These are phyloP conservation scores for Zootoca vivipara DNA, from an alignment of 2,113 vertebrate species.

Conservation along the genomic window DNA sequence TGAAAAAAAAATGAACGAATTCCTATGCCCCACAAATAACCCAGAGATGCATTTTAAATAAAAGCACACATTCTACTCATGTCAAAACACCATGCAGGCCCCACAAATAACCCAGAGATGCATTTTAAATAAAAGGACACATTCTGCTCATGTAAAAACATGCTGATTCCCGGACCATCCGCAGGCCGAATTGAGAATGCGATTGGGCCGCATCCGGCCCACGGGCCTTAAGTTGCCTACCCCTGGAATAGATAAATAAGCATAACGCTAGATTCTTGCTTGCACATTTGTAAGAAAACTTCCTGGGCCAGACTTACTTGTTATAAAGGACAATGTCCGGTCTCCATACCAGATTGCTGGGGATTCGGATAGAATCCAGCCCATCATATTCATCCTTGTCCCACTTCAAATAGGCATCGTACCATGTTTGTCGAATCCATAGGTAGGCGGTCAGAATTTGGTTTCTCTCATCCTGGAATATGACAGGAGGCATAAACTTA, in stretches of 20 bases:
- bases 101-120: too few relatives aligned
- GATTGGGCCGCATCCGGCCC: too few relatives aligned
- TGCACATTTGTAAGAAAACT: not conserved
- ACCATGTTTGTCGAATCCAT: conserved; percentile 95
- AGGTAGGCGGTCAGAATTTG: conserved; percentile 95
- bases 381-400: conserved; percentile 93
- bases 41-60: too few relatives aligned
- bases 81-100: too few relatives aligned
- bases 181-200: too few relatives aligned
- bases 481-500: conserved; percentile 29
- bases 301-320: conserved; percentile 81
- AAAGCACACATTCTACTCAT: too few relatives aligned
- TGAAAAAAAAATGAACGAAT: too few relatives aligned
- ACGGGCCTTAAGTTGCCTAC: too few relatives aligned
- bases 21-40: too few relatives aligned
- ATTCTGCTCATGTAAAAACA: too few relatives aligned
- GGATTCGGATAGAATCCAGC: conserved; percentile 94
- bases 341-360: conserved; percentile 93
- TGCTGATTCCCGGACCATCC: too few relatives aligned
- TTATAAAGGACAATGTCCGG: conserved; percentile 97
- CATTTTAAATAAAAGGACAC: too few relatives aligned
- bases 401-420: conserved; percentile 92
- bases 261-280: not conserved
- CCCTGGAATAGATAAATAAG: not conserved
- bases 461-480: conserved; percentile 91